Base-by-base conservation (phyloP, 2,113 vertebrate genomes). In the Miniopterus natalensis region DNA sequence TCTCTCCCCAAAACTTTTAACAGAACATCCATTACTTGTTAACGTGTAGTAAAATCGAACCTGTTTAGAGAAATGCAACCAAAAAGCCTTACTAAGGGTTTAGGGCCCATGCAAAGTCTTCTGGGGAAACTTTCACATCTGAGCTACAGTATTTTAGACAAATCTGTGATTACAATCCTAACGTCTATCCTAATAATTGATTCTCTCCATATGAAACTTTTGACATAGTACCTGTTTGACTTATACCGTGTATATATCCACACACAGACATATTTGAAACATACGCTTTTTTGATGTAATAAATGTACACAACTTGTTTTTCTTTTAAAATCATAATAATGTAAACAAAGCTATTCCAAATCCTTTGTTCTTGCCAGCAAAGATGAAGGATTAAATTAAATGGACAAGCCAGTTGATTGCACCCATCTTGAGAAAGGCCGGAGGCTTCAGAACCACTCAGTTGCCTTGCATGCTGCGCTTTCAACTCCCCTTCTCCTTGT, bases 351-450 rank as follows among this genome's bases (percentile, higher is more conserved):
- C 51, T 86, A n/a, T 85, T 89, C 15, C 21, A 65, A 83, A 65
- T 25, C 45, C 8, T 85, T 83, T 96, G 17, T 71, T 88, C 36
- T 86, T 91, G 25, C n/a, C 74, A 87, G 21, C 7, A 40, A 96
- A 75, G 20, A 75, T 25, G 88, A 94, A 92, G 40, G 55, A 61
- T 85, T 85, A 57, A 78, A 93, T 63, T 74, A 85, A 95, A 70
- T 18, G 9, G 47, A 63, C 49, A 59, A 65, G 79, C 57, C 79
- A 45, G 8, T 59, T 74, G 36, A 59, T 63, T 59, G 5, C 8
- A 83, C 18, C 80, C 84, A 36, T 31, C 40, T 84, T 31, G 7
- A 83, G 59, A 92, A 85, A 83, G 40, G 31, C 42, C 71, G 29
- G 36, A 77, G 18, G 1, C 40, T 57, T 83, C 40, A 84, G 51